Percentiles rank a stretch among this genome's conserved stretches.
Conservation (phyloP, 1,140 invertebrate genomes). For the Aporrectodea caliginosa region DNA sequence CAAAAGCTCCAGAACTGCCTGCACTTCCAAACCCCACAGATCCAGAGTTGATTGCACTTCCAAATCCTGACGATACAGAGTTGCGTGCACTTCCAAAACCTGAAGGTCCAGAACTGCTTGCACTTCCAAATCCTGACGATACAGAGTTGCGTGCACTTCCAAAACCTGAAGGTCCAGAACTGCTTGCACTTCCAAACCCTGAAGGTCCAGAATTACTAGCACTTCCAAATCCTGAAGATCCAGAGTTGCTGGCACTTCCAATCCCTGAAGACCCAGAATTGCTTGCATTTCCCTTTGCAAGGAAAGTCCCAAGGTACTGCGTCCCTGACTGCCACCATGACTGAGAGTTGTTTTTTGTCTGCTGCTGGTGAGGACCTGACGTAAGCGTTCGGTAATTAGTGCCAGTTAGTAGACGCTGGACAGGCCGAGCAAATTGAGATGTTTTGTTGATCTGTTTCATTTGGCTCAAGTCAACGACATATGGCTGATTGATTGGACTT, state of each 20-base stretch:
- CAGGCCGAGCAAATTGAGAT: neutral
- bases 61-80: neutral
- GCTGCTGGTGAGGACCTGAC: too few relatives aligned
- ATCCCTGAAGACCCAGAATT: neutral
- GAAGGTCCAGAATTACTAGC: neutral
- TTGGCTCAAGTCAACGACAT: neutral
- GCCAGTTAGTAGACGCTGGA: neutral
- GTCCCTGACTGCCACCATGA: neutral
- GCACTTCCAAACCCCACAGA: neutral
- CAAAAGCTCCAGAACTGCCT: neutral
- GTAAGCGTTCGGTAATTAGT: neutral
- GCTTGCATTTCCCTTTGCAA: neutral
- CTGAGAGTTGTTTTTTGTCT: neutral
- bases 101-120: neutral
- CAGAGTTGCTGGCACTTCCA: neutral
- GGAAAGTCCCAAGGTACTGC: neutral
- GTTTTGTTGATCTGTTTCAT: neutral
- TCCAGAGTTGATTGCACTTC: neutral
- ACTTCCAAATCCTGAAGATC: neutral
- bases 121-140: neutral
- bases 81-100: neutral
- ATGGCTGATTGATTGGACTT: neutral
- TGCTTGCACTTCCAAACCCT: neutral
- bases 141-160: neutral
- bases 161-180: neutral